phyloP scores from a whole-genome alignment of 2,113 vertebrate genomes.

The Ceuthmochares aereus region DNA sequence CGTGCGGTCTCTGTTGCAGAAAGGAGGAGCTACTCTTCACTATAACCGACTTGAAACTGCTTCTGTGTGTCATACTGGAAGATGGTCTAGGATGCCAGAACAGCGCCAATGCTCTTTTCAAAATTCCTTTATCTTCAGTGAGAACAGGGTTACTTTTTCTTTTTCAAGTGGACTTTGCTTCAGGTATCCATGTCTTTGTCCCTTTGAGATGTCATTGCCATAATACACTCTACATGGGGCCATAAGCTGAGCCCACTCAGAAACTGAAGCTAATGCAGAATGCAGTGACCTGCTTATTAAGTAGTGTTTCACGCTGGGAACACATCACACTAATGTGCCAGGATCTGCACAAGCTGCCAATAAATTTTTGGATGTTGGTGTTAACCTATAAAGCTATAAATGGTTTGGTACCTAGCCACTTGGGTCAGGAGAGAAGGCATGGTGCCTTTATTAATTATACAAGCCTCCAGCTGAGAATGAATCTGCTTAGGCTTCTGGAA shows the following conservation, averaged over 20 bases:
- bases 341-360: constrained; percentile 50
- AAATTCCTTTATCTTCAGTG: neutral
- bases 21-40: neutral
- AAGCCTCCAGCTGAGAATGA: constrained; percentile 66
- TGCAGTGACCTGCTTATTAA: constrained; percentile 58
- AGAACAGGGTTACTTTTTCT: neutral
- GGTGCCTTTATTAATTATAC: constrained; percentile 64
- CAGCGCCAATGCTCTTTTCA: neutral
- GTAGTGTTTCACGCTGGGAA: constrained; percentile 22
- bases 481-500: constrained; percentile 66
- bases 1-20: fast-evolving
- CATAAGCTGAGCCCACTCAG: constrained; percentile 10
- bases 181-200: constrained; percentile 22
- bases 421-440: constrained; percentile 52
- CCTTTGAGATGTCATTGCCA: constrained; percentile 32
- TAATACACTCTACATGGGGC: constrained; percentile 37
- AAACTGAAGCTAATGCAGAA: constrained; percentile 64
- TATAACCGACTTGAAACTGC: neutral
- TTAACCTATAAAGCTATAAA: constrained; percentile 68
- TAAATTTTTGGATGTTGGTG: constrained; percentile 56
- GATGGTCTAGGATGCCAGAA: neutral
- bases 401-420: constrained; percentile 62
- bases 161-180: constrained; percentile 19
- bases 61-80: neutral
- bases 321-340: constrained; percentile 32